Conservation (phyloP, 2,113 vertebrate genomes). For the Mastomys coucha region DNA sequence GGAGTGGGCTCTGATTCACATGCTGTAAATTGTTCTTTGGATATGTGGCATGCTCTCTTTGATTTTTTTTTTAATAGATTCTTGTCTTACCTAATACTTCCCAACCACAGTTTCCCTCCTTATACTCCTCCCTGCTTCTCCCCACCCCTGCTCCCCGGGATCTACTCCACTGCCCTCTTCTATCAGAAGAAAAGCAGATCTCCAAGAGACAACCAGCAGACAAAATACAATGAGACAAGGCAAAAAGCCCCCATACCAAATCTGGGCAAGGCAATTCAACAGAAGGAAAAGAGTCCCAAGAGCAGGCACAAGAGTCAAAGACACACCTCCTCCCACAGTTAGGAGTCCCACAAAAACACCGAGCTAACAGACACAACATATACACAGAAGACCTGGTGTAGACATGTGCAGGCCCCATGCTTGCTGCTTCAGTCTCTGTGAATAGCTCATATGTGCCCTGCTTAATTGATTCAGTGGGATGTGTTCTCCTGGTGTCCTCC, state of each 20-base stretch:
- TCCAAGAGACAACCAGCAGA: not conserved
- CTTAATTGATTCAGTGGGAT: not conserved
- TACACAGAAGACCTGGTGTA: no score
- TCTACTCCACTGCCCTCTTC: not conserved
- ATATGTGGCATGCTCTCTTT: not conserved
- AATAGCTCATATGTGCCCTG: not conserved
- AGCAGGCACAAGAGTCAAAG: not conserved
- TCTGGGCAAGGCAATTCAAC: not conserved
- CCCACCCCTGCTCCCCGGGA: not conserved
- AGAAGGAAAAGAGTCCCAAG: not conserved
- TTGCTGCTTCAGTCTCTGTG: not conserved
- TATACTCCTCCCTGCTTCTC: not conserved
- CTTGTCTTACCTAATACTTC: not conserved
- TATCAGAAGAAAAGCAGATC: not conserved
- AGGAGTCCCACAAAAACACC: not conserved
- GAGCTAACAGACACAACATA: not conserved
- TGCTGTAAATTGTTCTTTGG: not conserved
- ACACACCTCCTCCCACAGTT: not conserved
- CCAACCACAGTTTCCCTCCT: not conserved
- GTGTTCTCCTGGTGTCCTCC: not conserved
- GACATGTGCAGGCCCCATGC: not conserved
- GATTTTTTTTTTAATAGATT: not conserved
- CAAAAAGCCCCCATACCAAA: not conserved
- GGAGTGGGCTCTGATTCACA: slow-evolving; percentile 38
- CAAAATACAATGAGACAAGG: not conserved